phyloP scores from a whole-genome alignment of 1,140 invertebrate species.

The Drusus annulatus region DNA sequence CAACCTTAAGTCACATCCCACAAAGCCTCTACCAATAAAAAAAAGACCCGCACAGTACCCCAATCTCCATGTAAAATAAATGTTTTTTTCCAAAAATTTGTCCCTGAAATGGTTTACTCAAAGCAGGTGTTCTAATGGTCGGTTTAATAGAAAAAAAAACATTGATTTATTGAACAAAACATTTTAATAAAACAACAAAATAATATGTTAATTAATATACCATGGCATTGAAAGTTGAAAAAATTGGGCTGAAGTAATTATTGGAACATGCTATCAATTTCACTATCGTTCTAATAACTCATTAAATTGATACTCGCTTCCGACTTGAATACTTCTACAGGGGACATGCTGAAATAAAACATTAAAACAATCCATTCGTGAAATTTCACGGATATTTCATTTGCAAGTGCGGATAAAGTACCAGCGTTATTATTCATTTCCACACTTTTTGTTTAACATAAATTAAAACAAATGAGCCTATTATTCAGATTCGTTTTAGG shows the following conservation, averaged over 20 bases:
- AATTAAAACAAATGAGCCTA: too few relatives aligned
- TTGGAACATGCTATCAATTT: constrained; percentile 12
- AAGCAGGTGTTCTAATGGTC: background rate
- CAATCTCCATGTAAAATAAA: too few relatives aligned
- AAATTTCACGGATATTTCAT: background rate
- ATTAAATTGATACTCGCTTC: constrained; percentile 32
- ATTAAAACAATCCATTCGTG: background rate
- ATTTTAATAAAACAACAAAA: background rate
- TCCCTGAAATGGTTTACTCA: background rate
- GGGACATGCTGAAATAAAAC: background rate
- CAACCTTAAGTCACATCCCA: background rate
- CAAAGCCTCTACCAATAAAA: background rate
- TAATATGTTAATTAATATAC: constrained; percentile 28
- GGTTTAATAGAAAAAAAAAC: background rate
- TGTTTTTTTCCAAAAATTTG: too few relatives aligned
- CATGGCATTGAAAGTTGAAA: constrained; percentile 16
- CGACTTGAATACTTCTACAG: background rate
- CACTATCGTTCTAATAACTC: constrained; percentile 16
- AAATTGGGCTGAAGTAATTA: background rate
- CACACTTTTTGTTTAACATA: too few relatives aligned
- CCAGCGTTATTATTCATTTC: background rate
- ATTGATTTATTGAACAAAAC: constrained; percentile 4
- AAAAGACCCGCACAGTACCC: background rate
- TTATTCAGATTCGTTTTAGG: background rate
- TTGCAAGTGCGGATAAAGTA: background rate